A percentile compares a stretch with the other conserved stretches of the same genome.
Evolutionary conservation across 2,888 invertebrate genomes (phyloP).

Genomic region (Herminia tarsipennalis): DNA sequence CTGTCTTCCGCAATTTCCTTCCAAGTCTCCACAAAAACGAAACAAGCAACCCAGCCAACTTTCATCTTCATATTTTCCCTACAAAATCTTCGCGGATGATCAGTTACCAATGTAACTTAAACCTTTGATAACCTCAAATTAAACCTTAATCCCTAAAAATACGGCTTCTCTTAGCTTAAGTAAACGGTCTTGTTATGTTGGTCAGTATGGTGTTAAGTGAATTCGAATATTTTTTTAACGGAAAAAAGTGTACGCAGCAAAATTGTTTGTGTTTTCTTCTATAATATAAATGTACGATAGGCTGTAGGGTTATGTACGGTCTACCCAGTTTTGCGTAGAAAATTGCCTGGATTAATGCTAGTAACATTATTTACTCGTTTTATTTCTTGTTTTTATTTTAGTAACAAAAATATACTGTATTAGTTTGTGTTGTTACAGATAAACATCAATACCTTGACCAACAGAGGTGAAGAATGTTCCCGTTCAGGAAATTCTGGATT

Average conservation of each 20-base stretch:
- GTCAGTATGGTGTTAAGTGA: slow-evolving; percentile 41
- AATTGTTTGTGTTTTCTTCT: slow-evolving; percentile 29
- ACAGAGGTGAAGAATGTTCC: too few relatives aligned
- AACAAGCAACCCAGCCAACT: slow-evolving; percentile 51
- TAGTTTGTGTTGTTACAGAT: too few relatives aligned
- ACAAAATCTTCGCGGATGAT: slow-evolving; percentile 51
- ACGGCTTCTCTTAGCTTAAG: background rate
- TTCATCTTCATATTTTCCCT: slow-evolving; percentile 60
- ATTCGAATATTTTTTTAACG: slow-evolving; percentile 53
- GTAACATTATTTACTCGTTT: background rate
- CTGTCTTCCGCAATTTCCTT: slow-evolving; percentile 52
- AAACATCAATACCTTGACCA: too few relatives aligned
- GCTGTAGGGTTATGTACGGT: slow-evolving; percentile 3
- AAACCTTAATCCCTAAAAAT: background rate
- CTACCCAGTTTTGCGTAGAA: background rate
- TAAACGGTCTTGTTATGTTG: slow-evolving; percentile 13
- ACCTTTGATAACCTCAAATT: background rate
- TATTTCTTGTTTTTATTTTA: background rate
- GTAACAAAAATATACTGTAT: too few relatives aligned
- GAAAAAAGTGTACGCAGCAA: slow-evolving; percentile 31
- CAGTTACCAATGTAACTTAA: slow-evolving; percentile 28
- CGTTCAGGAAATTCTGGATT: too few relatives aligned
- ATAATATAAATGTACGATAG: slow-evolving; percentile 27
- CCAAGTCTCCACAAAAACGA: slow-evolving; percentile 50
- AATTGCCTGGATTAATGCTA: background rate